phyloP scores from a whole-genome alignment of 37 sponge, comb jelly and placozoan genomes.

The Spongilla lacustris region DNA sequence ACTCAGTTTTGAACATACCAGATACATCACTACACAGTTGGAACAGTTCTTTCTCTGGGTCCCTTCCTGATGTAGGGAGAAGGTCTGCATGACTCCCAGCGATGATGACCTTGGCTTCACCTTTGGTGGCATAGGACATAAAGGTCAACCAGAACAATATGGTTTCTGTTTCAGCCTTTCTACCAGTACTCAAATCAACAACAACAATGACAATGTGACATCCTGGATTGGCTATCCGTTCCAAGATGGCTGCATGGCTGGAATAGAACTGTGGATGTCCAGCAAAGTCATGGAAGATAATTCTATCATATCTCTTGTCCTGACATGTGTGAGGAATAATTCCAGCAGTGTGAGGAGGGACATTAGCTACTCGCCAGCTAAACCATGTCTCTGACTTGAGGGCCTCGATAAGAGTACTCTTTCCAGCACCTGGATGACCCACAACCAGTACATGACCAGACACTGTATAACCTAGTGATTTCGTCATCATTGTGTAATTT shows the following conservation, averaged over 20 bases:
- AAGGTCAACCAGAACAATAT: constrained; percentile 37
- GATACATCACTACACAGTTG: neutral
- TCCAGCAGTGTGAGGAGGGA: constrained; percentile 45
- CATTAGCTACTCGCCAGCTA: neutral
- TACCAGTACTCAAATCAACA: constrained; percentile 8
- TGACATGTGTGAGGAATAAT: constrained; percentile 21
- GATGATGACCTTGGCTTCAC: neutral
- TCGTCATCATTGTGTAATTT: neutral
- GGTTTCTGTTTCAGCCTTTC: neutral
- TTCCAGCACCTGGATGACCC: constrained; percentile 51
- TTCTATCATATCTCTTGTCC: constrained; percentile 18
- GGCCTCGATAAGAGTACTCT: constrained; percentile 60
- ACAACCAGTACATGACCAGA: constrained; percentile 17
- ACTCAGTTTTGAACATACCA: neutral
- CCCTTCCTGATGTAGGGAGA: neutral
- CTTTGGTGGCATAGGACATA: neutral
- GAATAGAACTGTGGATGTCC: constrained; percentile 49
- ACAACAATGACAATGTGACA: constrained; percentile 35
- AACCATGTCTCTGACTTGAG: constrained; percentile 16
- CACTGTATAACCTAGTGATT: neutral
- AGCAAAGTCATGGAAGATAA: constrained; percentile 61
- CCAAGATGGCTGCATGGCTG: constrained; percentile 35
- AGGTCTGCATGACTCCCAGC: constrained; percentile 27
- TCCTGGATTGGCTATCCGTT: neutral
- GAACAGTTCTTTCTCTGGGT: neutral